Evolutionary conservation across 2,113 vertebrate genomes (phyloP), one percentile per base, ranked within the genome.

Genomic region (Rhombomys opimus): DNA sequence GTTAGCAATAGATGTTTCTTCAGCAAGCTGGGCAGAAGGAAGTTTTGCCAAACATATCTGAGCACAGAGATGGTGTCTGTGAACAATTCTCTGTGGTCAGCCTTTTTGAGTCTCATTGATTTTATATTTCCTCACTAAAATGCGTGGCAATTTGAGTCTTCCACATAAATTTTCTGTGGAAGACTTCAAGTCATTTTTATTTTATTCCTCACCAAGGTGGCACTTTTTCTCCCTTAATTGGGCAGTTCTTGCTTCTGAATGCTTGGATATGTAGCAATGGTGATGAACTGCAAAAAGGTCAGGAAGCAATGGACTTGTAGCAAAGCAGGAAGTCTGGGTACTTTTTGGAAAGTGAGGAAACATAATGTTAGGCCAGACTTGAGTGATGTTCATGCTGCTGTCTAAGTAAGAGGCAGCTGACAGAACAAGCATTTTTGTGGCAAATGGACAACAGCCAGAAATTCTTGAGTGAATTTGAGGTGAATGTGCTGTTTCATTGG

Each of bases 41-140:
- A 38, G 63, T 32, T 85, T 96, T 80, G 59, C 65, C 50, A 32
- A n/a, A 87, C 22, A 35, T 8, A 72, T 46, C 61, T 72, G 73
- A 87, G 54, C 54, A 78, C 70, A 93, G 84, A 32, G 52, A 12
- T 12, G 9, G 84, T 23, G 35, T 89, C 11, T 59, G 35, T 61
- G 1, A 72, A 54, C 54, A 61, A 73, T 50, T 85, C 61, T 95
- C 91, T 76, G 63, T 61, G n/a, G 81, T 61, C 72, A 84, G 90
- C 73, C 41, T 84, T 57, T 76, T 88, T 94, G 46, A 32, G 81
- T 87, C 95, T 81, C 81, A 96, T 75, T 85, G 96, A 97, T 97
- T 97, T 98, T 91, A 70, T 90, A 95, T 97, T 96, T 98, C 94
- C 78, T 92, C 9, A 94, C 87, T 95, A 90, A 95, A 94, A 95